These are phyloP conservation scores for Athrips mouffetella DNA, from an alignment of 2,888 invertebrate genomes.

Conservation along the genomic window DNA sequence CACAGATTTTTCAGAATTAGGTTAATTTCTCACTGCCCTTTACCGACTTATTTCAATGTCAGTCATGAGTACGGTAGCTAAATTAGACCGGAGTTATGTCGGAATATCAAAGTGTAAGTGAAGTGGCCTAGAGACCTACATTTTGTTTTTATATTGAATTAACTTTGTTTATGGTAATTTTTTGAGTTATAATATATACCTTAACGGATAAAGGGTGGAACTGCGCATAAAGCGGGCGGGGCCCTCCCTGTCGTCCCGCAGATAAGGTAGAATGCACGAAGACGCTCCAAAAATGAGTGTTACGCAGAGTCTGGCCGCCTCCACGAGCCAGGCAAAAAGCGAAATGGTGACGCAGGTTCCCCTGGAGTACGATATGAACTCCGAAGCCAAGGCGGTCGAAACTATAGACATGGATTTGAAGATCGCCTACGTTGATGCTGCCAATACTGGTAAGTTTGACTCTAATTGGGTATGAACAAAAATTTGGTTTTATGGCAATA, in stretches of 20 bases:
- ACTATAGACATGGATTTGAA: constrained; percentile 79
- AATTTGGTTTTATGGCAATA: constrained; percentile 9
- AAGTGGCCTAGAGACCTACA: constrained; percentile 94
- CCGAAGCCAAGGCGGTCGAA: constrained; percentile 70
- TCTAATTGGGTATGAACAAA: background rate
- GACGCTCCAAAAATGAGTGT: constrained; percentile 83
- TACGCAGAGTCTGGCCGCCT: constrained; percentile 82
- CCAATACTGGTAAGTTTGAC: constrained; percentile 72
- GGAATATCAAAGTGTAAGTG: constrained; percentile 89
- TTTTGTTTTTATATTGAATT: constrained; percentile 73
- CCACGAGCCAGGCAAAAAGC: constrained; percentile 75
- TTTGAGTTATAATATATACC: constrained; percentile 79
- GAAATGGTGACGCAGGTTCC: constrained; percentile 65
- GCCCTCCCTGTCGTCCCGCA: constrained; percentile 56
- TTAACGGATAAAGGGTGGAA: constrained; percentile 54
- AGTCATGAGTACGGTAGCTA: constrained; percentile 82
- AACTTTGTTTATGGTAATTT: constrained; percentile 63
- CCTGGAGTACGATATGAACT: constrained; percentile 62
- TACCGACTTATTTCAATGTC: constrained; percentile 78
- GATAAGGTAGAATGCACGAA: constrained; percentile 81
- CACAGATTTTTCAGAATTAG: constrained; percentile 61
- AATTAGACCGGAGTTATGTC: constrained; percentile 85
- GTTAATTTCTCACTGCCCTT: constrained; percentile 75
- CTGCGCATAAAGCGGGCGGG: constrained; percentile 43
- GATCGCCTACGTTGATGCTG: constrained; percentile 79